These are phyloP conservation scores for Drosophila parabipectinata DNA, from an alignment of 1,140 invertebrate genomes.

Conservation along the genomic window DNA sequence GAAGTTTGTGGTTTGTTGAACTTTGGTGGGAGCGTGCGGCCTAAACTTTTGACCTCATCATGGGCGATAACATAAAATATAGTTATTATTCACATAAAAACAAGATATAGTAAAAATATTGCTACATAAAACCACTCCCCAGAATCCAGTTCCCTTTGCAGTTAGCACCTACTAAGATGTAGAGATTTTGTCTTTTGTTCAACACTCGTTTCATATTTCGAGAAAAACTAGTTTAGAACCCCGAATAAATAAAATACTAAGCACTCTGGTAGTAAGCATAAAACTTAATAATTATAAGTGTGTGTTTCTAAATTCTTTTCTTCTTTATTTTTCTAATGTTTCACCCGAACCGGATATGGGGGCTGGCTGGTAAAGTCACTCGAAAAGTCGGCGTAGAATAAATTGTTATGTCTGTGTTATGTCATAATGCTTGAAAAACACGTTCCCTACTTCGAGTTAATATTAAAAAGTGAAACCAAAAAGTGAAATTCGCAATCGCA, in stretches of 20 bases:
- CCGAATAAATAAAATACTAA: conserved; percentile 61
- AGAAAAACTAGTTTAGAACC: conserved; percentile 62
- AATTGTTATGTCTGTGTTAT: conserved; percentile 42
- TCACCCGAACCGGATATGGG: conserved; percentile 64
- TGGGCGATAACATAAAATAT: neutral
- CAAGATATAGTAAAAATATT: neutral
- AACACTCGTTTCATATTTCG: conserved; percentile 44
- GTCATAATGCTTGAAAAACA: conserved; percentile 57
- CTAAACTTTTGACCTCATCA: conserved; percentile 32
- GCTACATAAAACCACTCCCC: conserved; percentile 13
- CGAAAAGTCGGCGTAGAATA: conserved; percentile 6
- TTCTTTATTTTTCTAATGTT: conserved; percentile 37
- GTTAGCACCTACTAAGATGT: conserved; percentile 33
- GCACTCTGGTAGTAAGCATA: conserved; percentile 64
- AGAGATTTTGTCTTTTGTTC: conserved; percentile 34
- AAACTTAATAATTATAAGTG: conserved; percentile 69
- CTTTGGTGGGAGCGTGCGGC: conserved; percentile 19
- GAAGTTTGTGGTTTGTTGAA: conserved; percentile 35
- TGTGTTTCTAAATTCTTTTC: conserved; percentile 19
- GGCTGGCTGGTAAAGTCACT: conserved; percentile 30
- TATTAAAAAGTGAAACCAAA: conserved; percentile 72
- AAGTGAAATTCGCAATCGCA: conserved; percentile 66
- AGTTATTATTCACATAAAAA: neutral
- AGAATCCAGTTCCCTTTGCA: conserved; percentile 20
- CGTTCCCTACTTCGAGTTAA: conserved; percentile 9